phyloP scores from a whole-genome alignment of 2,888 invertebrate species.

The Zelleria hepariella region DNA sequence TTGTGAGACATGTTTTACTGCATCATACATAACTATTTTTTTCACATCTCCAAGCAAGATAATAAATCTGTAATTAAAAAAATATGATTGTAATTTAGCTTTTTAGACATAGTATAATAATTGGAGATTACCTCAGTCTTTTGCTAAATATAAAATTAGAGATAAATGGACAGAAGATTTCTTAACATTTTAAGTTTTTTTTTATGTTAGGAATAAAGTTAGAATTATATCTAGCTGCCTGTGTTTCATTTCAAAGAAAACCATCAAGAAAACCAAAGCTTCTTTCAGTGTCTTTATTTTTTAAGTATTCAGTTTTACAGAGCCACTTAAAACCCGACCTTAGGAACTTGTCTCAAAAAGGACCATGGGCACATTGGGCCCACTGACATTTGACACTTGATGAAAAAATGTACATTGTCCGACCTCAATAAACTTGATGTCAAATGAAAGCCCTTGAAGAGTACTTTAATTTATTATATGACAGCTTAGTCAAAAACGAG shows the following conservation, averaged over 20 bases:
- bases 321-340: background rate
- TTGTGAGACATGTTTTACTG: too few species aligned
- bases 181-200: background rate
- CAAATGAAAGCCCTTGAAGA: too few species aligned
- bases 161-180: background rate
- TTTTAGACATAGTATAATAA: background rate
- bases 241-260: background rate
- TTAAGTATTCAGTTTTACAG: background rate
- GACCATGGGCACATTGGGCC: too few species aligned
- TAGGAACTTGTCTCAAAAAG: too few species aligned
- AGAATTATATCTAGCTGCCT: background rate
- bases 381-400: too few species aligned
- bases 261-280: background rate
- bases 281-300: background rate
- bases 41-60: too few species aligned
- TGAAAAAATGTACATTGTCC: too few species aligned
- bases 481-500: too few species aligned
- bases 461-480: too few species aligned
- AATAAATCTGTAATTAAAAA: too few species aligned
- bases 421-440: too few species aligned
- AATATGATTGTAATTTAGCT: background rate
- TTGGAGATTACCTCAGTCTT: background rate
- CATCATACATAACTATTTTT: too few species aligned
- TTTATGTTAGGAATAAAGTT: constrained; percentile 7
- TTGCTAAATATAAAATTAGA: background rate